Evolutionary conservation across 2,113 vertebrate genomes (phyloP).

Genomic region (Muscicapa adusta): DNA sequence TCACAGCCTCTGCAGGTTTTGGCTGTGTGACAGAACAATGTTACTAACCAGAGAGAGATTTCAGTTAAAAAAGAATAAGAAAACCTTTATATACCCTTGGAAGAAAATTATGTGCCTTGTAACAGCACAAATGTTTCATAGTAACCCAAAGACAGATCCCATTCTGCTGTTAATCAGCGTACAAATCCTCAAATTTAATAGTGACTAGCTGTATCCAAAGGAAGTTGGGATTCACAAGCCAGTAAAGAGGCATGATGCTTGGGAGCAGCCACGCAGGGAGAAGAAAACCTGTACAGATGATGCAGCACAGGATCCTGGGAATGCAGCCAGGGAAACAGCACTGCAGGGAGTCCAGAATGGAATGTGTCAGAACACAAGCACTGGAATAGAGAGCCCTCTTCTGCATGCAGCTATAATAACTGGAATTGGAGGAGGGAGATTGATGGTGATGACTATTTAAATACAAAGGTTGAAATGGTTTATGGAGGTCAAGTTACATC

Average conservation of each 20-base stretch:
- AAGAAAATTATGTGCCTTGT: neutral
- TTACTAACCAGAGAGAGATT: neutral
- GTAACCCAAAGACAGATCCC: neutral
- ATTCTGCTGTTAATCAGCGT: neutral
- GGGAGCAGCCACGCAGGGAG: neutral
- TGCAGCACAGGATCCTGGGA: conserved; percentile 41
- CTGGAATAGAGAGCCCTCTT: conserved; percentile 44
- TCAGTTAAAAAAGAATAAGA: neutral
- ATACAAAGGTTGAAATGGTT: neutral
- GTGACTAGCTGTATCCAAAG: neutral
- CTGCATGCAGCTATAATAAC: neutral
- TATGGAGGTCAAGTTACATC: neutral
- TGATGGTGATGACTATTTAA: neutral
- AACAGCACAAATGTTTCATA: neutral
- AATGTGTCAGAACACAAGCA: neutral
- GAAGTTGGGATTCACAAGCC: neutral
- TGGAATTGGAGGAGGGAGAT: neutral
- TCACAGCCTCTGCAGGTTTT: conserved; percentile 2
- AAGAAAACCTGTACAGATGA: conserved; percentile 30
- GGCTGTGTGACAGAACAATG: neutral
- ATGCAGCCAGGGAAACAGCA: conserved; percentile 38
- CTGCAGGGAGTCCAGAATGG: conserved; percentile 38
- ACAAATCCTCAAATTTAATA: neutral
- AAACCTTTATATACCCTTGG: neutral
- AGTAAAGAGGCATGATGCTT: neutral